Base-by-base conservation (phyloP, 2,888 invertebrate species). In the Sisyra nigra region DNA sequence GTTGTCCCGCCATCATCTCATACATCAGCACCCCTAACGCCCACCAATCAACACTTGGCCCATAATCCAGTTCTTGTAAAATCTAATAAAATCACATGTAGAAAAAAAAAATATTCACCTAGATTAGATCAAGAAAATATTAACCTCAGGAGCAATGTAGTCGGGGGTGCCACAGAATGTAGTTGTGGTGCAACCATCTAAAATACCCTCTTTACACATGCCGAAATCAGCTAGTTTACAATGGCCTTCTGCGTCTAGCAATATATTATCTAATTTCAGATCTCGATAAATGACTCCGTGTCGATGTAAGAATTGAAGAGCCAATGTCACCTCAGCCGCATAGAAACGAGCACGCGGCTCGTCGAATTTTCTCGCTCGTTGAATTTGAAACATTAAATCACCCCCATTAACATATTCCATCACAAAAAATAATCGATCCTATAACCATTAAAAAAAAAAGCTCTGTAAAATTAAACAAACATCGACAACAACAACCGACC, bases 361-460 rank as follows among this genome's bases (percentile, higher is more conserved):
- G 64, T 97, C 96, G 67, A 98, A 98, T 68, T 96, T 96, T 48
- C 96, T 74, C 48, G 96, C 92, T 57, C 91, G 77, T 68, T 98
- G 97, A 54, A 98, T 98, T 78, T 98, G 97, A 72, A 96, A 96
- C 94, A 96, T 96, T 55, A 96, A 72, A 68, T 91, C 96, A 53
- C 96, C 97, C 52, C 97, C 98, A 66, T 96, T 92, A 42, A 98
- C 96, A 66, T 96, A 97, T 68, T 97, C 97, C 97, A 98, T 98
- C 50, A 97, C 94, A 68, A 98, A 97, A 74, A 96, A 97, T 51
- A 98, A 72, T 9, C 92, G 80, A 62, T 93, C 93, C 66, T 80
- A 51, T 40, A 49, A 50, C n/a, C n/a, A n/a, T n/a, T 46, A 38
- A 17, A 37, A 37, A n/a, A n/a, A n/a, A n/a, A n/a, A n/a, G n/a